Base-by-base conservation (phyloP, 1,140 invertebrate genomes). In the Panagrolaimus sp. region DNA sequence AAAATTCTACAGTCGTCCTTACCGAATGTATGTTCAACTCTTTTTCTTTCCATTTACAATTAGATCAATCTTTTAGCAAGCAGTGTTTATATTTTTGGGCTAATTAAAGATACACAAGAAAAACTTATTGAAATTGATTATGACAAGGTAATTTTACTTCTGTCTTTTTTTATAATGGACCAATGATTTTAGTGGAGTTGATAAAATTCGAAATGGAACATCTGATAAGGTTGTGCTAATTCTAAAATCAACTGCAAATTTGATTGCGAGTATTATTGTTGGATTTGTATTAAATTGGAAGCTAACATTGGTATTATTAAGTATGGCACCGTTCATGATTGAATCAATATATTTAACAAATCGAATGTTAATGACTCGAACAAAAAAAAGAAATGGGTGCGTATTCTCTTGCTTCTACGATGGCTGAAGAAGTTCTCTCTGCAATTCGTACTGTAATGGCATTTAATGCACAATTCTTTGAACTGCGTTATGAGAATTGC, bases 401-500 rank as follows among this genome's bases (percentile, higher is more conserved):
- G 1, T 63, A 63, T 63, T 16, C 27, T 1, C 3, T 7, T 3
- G 91, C 91, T 0, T 89, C 90, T 23, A 84, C 87, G 0, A 87
- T 92, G 5, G 91, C 91, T 0, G 90, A 92, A 80, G 91, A 93
- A 81, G 89, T 89, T 0, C 76, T 93, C 1, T 87, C 87, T 27
- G 86, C 88, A 1, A 87, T 93, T 9, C 85, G 89, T 27, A 92
- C 91, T 0, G 91, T 93, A 0, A 87, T 89, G 31, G 89, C 91
- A 0, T 92, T 92, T 77, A 89, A 89, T 66, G 91, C 90, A 11
- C 89, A 92, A 80, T 70, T 84, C 13, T 88, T 88, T 75, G 90
- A 91, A 84, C 72, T 75, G 27, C 71, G 82, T 31, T 76, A 75
- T 43, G 25, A 31, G 9, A 43, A 42, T 9, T 42, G 16, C 9